phyloP scores from a whole-genome alignment of 2,888 invertebrate genomes.

The Agonopterix subpropinquella region DNA sequence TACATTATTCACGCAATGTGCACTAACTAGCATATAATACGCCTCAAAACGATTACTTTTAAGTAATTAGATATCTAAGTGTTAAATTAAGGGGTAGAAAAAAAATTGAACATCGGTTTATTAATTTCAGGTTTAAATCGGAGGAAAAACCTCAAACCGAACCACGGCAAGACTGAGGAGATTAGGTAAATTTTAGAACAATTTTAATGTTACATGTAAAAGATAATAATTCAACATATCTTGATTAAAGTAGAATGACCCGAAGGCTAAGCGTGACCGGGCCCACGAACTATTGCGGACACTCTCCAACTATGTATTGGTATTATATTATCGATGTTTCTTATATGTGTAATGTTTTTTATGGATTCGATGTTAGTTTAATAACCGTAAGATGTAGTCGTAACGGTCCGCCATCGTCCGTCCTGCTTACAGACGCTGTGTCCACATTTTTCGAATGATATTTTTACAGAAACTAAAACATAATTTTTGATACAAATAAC shows the following conservation, averaged over 20 bases:
- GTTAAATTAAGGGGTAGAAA: slow-evolving; percentile 1
- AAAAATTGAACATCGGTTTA: slow-evolving; percentile 41
- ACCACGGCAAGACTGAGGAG: slow-evolving; percentile 46
- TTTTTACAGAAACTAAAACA: too few species aligned
- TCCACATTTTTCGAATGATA: too few species aligned
- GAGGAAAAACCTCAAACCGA: slow-evolving; percentile 40
- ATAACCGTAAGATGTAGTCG: too few species aligned
- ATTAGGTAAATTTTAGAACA: slow-evolving; percentile 31
- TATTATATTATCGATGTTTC: too few species aligned
- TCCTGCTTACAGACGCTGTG: too few species aligned
- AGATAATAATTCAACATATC: not conserved
- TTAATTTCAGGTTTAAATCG: slow-evolving; percentile 63
- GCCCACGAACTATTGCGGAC: too few species aligned
- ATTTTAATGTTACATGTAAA: slow-evolving; percentile 1
- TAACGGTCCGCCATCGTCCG: too few species aligned
- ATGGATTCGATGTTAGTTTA: too few species aligned
- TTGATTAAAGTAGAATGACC: not conserved
- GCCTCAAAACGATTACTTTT: not conserved
- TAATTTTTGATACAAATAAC: too few species aligned
- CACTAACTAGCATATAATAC: not conserved
- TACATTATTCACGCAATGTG: not conserved
- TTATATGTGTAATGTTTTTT: too few species aligned
- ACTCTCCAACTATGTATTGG: too few species aligned
- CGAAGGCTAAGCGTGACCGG: too few species aligned
- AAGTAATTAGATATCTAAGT: not conserved